phyloP scores from a whole-genome alignment of 2,113 vertebrate genomes.

The Elephas maximus region DNA sequence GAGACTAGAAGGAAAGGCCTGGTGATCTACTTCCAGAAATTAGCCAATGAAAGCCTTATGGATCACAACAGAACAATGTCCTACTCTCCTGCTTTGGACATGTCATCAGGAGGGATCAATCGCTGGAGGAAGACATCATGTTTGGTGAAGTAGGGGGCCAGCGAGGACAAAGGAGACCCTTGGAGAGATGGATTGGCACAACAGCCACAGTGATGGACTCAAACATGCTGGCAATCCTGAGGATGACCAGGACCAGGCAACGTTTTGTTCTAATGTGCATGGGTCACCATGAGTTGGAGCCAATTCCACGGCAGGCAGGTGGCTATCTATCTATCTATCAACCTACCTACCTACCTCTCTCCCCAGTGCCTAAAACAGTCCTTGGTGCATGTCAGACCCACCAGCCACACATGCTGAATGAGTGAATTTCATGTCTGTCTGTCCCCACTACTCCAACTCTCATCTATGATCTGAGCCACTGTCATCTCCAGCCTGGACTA shows the following conservation, averaged over 20 bases:
- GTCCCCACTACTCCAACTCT: neutral
- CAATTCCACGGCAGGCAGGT: too few species aligned
- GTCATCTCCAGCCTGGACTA: neutral
- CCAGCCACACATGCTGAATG: fast-evolving
- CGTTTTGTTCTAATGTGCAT: neutral
- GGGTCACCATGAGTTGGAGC: neutral
- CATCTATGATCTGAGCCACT: neutral
- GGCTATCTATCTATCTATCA: neutral
- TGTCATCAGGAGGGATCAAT: neutral
- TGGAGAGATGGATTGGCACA: neutral
- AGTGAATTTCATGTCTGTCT: neutral
- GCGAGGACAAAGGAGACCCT: neutral
- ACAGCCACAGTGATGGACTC: neutral
- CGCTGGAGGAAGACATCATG: neutral
- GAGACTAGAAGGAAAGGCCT: neutral
- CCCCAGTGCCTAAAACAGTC: neutral
- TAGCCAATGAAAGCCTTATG: neutral
- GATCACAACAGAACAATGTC: neutral
- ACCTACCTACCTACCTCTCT: neutral
- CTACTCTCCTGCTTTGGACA: neutral
- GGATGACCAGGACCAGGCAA: neutral
- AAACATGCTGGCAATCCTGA: neutral
- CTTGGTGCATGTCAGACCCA: fast-evolving
- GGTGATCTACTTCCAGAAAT: neutral
- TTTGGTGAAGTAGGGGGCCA: neutral